Conservation (phyloP, 2,797 vertebrate species). For the Labroides dimidiatus region DNA sequence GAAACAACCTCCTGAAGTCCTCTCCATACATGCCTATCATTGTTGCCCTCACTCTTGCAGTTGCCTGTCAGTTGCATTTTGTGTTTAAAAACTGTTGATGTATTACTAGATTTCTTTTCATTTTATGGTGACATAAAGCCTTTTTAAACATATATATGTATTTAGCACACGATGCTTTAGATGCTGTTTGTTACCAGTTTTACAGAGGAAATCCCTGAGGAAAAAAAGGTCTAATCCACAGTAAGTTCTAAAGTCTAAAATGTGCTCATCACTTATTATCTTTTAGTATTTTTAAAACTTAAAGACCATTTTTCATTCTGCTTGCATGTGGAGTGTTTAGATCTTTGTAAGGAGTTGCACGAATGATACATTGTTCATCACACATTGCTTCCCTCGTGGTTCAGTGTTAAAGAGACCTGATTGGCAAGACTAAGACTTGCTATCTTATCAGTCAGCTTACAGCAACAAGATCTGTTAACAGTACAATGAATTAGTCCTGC, state of each 20-base stretch:
- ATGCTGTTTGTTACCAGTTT: constrained; percentile 33
- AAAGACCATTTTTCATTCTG: background rate
- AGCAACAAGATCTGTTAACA: background rate
- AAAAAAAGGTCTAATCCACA: constrained; percentile 11
- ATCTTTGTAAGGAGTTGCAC: no score
- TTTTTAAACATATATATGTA: constrained; percentile 35
- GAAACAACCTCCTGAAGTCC: constrained; percentile 34
- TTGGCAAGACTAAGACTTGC: background rate
- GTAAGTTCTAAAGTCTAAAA: constrained; percentile 1
- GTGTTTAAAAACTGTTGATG: constrained; percentile 60
- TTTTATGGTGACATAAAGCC: constrained; percentile 50
- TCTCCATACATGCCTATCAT: constrained; percentile 48
- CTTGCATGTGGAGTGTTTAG: background rate
- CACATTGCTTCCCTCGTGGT: background rate
- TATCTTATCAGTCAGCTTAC: constrained; percentile 20
- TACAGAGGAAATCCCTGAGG: constrained; percentile 19
- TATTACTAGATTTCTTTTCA: constrained; percentile 64
- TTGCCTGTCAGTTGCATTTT: constrained; percentile 60
- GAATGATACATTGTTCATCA: no score
- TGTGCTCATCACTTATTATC: constrained; percentile 8
- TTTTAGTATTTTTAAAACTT: background rate
- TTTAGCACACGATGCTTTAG: constrained; percentile 47
- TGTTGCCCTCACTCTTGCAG: constrained; percentile 51
- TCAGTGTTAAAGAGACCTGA: constrained; percentile 7
- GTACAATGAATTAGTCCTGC: constrained; percentile 17